These are phyloP conservation scores for Berghia stephanieae DNA, from an alignment of 1,140 invertebrate genomes.

Conservation along the genomic window DNA sequence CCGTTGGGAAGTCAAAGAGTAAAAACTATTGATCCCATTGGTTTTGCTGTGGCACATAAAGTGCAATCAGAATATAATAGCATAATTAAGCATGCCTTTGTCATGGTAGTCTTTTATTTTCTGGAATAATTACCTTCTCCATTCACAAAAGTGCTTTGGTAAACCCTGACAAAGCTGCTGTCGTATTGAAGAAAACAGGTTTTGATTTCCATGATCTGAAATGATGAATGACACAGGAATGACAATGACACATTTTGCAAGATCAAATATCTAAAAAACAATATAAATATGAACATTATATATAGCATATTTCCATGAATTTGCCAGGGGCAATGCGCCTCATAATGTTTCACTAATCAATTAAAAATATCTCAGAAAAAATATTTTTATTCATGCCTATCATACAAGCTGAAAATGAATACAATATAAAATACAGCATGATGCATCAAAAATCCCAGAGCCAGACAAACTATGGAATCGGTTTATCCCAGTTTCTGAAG, in stretches of 20 bases:
- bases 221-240: slow-evolving; percentile 27
- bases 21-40: neutral
- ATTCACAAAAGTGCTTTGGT: slow-evolving; percentile 86
- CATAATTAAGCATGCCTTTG: neutral
- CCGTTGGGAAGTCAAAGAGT: neutral
- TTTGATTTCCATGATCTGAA: slow-evolving; percentile 87
- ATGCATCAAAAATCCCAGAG: too few relatives aligned
- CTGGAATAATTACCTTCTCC: slow-evolving; percentile 78
- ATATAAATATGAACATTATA: neutral
- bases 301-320: neutral
- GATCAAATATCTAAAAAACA: neutral
- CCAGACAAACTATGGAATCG: too few relatives aligned
- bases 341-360: neutral
- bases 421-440: too few relatives aligned
- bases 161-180: slow-evolving; percentile 80
- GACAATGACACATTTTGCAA: neutral
- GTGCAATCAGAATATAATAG: neutral
- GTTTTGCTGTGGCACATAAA: neutral
- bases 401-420: too few relatives aligned
- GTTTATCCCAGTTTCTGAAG: too few relatives aligned
- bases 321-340: neutral
- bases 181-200: slow-evolving; percentile 85
- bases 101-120: neutral
- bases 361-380: too few relatives aligned
- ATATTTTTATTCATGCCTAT: too few relatives aligned